Evolutionary conservation across 2,888 invertebrate genomes (phyloP).

Genomic region (Melangyna quadrimaculata): DNA sequence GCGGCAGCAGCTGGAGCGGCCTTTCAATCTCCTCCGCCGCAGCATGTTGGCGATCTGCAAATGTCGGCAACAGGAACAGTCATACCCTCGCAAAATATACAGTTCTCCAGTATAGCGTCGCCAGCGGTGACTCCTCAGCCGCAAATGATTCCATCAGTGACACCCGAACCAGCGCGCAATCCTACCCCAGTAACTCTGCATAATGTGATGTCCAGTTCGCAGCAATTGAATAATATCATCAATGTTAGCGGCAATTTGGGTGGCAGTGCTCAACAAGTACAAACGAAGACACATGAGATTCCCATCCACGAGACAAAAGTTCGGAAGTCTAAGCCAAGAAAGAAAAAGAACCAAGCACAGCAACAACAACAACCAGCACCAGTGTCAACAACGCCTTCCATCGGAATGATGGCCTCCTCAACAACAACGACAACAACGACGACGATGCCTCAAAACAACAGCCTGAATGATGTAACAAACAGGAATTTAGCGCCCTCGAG

Average conservation of each 20-base stretch:
- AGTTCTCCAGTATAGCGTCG: slow-evolving; percentile 73
- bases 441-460: slow-evolving; percentile 72
- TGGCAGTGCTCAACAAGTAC: slow-evolving; percentile 54
- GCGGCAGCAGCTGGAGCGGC: slow-evolving; percentile 76
- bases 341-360: slow-evolving; percentile 56
- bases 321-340: slow-evolving; percentile 60
- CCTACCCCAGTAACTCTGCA: slow-evolving; percentile 76
- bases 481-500: slow-evolving; percentile 27
- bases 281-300: slow-evolving; percentile 59
- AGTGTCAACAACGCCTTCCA: slow-evolving; percentile 62
- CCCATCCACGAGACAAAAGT: slow-evolving; percentile 66
- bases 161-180: slow-evolving; percentile 79
- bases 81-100: slow-evolving; percentile 73
- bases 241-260: slow-evolving; percentile 28
- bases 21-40: slow-evolving; percentile 79
- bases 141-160: slow-evolving; percentile 77
- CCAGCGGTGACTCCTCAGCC: slow-evolving; percentile 72
- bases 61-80: slow-evolving; percentile 73
- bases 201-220: slow-evolving; percentile 72
- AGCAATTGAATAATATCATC: slow-evolving; percentile 46
- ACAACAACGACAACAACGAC: slow-evolving; percentile 74
- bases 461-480: slow-evolving; percentile 48
- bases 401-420: slow-evolving; percentile 60
- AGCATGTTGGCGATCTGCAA: slow-evolving; percentile 73
- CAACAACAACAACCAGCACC: slow-evolving; percentile 8